Percentiles rank a stretch among this genome's conserved stretches.
Evolutionary conservation across 2,888 invertebrate species (phyloP).

Genomic region (Yponomeuta cagnagella): DNA sequence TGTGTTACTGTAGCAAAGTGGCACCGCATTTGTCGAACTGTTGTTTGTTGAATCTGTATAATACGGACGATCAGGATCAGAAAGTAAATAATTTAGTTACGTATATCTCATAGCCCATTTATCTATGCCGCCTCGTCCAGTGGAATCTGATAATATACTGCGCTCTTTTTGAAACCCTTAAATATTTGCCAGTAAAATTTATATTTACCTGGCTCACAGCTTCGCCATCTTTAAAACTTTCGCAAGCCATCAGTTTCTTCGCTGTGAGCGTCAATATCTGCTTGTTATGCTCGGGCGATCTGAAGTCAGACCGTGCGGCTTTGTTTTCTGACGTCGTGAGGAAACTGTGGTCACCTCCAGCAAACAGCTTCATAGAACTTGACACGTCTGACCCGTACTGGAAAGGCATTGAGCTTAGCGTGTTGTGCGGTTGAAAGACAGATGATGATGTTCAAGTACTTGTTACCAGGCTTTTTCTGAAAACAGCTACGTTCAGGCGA

Average conservation of each 20-base stretch:
- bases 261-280: constrained; percentile 82
- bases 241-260: constrained; percentile 76
- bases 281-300: constrained; percentile 70
- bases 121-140: too few relatives aligned
- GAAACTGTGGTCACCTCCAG: constrained; percentile 94
- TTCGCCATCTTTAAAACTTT: constrained; percentile 75
- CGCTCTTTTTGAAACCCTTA: neutral
- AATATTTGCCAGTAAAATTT: neutral
- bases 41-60: too few relatives aligned
- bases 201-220: constrained; percentile 77
- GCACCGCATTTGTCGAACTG: too few relatives aligned
- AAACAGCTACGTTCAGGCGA: neutral
- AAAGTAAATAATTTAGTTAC: too few relatives aligned
- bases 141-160: too few relatives aligned
- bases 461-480: neutral
- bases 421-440: too few relatives aligned
- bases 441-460: neutral
- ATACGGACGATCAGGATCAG: too few relatives aligned
- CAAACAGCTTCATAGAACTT: constrained; percentile 78
- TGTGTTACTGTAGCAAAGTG: too few relatives aligned
- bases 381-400: constrained; percentile 28
- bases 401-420: neutral
- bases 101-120: too few relatives aligned
- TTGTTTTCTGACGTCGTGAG: constrained; percentile 75
- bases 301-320: constrained; percentile 77